These are phyloP conservation scores for Drosophila kurseongensis DNA, from an alignment of 1,140 invertebrate species.

Conservation along the genomic window DNA sequence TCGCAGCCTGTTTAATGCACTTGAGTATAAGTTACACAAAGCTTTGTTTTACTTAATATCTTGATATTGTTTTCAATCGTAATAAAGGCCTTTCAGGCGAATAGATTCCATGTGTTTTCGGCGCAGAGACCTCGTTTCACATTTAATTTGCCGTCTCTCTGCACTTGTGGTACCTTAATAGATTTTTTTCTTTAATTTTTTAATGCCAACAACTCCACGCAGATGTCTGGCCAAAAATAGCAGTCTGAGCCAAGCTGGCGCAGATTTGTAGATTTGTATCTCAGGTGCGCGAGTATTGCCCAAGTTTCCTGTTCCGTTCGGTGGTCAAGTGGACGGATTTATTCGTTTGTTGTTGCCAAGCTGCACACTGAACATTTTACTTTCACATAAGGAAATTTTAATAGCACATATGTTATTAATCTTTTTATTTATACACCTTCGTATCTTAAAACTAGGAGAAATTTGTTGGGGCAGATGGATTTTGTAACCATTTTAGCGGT, in stretches of 20 bases:
- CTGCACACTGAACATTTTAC: slow-evolving; percentile 59
- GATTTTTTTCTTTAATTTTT: slow-evolving; percentile 19
- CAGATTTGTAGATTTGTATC: slow-evolving; percentile 37
- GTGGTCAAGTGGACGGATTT: slow-evolving; percentile 60
- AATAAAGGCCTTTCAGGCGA: not conserved
- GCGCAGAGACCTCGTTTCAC: not conserved
- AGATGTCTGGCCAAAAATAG: slow-evolving; percentile 63
- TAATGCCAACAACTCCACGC: slow-evolving; percentile 48
- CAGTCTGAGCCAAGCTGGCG: slow-evolving; percentile 25
- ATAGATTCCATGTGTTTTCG: slow-evolving; percentile 3
- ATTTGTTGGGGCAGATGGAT: not conserved
- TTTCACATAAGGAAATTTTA: slow-evolving; percentile 36
- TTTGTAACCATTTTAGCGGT: not conserved
- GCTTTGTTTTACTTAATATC: not conserved
- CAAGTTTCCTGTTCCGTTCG: slow-evolving; percentile 73
- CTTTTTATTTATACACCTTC: slow-evolving; percentile 13
- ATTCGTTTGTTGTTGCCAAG: slow-evolving; percentile 44
- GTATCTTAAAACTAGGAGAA: not conserved
- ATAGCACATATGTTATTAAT: slow-evolving; percentile 8
- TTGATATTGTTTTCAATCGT: not conserved
- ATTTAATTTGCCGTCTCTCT: slow-evolving; percentile 13
- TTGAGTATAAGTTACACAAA: not conserved
- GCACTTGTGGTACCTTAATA: slow-evolving; percentile 51
- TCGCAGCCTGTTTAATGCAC: no score
- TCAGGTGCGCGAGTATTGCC: slow-evolving; percentile 70